phyloP scores from a whole-genome alignment of 2,113 vertebrate genomes.

The Apaloderma vittatum region DNA sequence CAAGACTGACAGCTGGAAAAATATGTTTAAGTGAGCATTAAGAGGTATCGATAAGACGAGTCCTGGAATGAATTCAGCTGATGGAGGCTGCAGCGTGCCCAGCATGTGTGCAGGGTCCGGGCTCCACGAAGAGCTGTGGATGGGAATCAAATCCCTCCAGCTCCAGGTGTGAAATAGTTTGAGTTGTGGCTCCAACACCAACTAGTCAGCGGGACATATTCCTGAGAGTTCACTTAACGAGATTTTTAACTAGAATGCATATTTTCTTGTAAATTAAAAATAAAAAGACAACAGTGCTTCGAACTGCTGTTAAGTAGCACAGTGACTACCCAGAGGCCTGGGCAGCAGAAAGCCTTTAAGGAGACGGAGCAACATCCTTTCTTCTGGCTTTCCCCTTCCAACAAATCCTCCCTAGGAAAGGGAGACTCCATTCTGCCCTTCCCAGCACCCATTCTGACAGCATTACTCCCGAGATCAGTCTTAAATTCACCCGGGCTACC shows the following conservation, averaged over 20 bases:
- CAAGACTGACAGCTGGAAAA: not conserved
- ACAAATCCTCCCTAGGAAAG: not conserved
- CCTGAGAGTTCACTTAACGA: not conserved
- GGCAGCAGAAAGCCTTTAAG: not conserved
- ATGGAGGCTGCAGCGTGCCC: not conserved
- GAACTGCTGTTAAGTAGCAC: too few species aligned
- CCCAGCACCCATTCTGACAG: not conserved
- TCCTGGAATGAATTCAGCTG: not conserved
- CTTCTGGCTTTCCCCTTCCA: not conserved
- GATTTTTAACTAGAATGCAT: not conserved
- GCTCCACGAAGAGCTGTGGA: not conserved
- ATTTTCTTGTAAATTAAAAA: not conserved
- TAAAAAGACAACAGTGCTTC: too few species aligned
- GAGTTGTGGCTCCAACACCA: not conserved
- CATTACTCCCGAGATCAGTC: not conserved
- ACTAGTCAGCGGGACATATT: not conserved
- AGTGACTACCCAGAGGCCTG: not conserved
- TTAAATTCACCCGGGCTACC: not conserved
- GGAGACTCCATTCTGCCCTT: not conserved
- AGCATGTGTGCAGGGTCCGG: not conserved
- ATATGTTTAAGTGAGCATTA: not conserved
- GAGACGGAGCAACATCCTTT: not conserved
- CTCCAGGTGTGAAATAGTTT: not conserved
- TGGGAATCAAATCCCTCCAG: not conserved
- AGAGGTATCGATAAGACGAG: not conserved